These are phyloP conservation scores for Temnothorax unifasciatus DNA, from an alignment of 2,888 invertebrate species.

Conservation along the genomic window DNA sequence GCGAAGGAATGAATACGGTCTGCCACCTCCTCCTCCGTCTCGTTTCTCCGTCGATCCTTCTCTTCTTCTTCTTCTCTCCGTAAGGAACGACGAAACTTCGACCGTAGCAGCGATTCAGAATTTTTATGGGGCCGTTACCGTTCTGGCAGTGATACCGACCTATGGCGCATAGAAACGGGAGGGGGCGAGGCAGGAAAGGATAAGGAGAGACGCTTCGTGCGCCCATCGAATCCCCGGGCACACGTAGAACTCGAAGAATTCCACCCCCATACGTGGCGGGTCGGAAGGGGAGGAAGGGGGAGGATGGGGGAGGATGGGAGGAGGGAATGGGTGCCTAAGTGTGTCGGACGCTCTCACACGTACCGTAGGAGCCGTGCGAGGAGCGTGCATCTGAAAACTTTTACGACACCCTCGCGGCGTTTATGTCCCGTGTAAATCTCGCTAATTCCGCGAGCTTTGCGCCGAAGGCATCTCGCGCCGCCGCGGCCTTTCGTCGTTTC, in stretches of 20 bases:
- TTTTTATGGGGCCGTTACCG: constrained; percentile 84
- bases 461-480: constrained; percentile 61
- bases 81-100: constrained; percentile 79
- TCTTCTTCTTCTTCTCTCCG: constrained; percentile 23
- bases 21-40: background rate
- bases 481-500: constrained; percentile 70
- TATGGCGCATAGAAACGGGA: constrained; percentile 62
- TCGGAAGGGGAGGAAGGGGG: background rate
- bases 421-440: constrained; percentile 84
- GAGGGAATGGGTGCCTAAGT: constrained; percentile 18
- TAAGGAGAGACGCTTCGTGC: constrained; percentile 60
- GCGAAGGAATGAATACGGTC: constrained; percentile 37
- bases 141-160: constrained; percentile 79
- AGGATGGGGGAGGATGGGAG: background rate
- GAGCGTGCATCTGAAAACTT: constrained; percentile 77
- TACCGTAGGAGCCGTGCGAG: constrained; percentile 36
- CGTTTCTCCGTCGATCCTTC: constrained; percentile 51
- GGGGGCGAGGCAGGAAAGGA: constrained; percentile 4
- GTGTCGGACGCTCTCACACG: constrained; percentile 60
- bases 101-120: constrained; percentile 81
- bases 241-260: constrained; percentile 69
- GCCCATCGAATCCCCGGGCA: constrained; percentile 71
- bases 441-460: constrained; percentile 80
- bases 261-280: constrained; percentile 59
- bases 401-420: constrained; percentile 81